phyloP scores from a whole-genome alignment of 2,797 vertebrate genomes.

The Zalophus californianus region DNA sequence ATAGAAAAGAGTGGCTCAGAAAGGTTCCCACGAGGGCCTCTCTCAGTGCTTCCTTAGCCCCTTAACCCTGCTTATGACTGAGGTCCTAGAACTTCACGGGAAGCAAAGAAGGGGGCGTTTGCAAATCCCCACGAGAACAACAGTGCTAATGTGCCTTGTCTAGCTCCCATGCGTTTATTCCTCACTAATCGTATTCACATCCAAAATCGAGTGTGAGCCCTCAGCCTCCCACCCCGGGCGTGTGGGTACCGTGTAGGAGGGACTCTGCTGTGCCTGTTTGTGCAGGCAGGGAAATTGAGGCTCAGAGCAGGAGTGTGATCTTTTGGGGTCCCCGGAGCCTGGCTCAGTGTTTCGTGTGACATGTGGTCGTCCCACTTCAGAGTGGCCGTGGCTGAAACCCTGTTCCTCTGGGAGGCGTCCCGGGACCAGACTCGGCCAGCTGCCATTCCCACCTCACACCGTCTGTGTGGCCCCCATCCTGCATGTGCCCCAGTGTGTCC shows the following conservation, averaged over 20 bases:
- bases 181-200: neutral
- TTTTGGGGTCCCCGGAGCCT: neutral
- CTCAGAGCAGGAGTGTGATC: neutral
- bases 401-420: too few relatives aligned
- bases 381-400: neutral
- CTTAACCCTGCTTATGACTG: neutral
- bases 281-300: neutral
- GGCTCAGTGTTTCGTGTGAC: neutral
- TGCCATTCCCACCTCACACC: accelerated
- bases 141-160: neutral
- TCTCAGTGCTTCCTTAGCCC: neutral
- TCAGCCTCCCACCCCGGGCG: neutral
- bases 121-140: neutral
- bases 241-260: accelerated
- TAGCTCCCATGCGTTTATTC: neutral
- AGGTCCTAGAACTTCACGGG: neutral
- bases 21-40: neutral
- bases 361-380: neutral
- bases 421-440: neutral
- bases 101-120: neutral
- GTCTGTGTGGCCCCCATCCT: neutral
- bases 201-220: neutral
- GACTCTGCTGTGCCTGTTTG: neutral
- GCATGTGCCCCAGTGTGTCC: neutral
- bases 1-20: too few relatives aligned